Evolutionary conservation across 2,113 vertebrate species (phyloP), one percentile per base, ranked within the genome.

Genomic region (Atherinomorus stipes): DNA sequence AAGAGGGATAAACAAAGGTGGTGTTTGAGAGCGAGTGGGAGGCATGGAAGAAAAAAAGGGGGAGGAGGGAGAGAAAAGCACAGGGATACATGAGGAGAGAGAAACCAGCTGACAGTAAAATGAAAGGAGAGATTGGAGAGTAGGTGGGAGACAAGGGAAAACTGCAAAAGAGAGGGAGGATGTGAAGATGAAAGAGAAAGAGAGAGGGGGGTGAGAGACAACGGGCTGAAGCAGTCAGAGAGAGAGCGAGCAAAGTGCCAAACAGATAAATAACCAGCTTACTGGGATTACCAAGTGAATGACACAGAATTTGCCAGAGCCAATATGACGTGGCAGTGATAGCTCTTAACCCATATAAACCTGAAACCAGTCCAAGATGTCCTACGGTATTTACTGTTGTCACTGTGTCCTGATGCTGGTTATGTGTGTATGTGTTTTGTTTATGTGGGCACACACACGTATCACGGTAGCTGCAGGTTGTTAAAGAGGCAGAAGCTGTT

Each of bases 191-290:
- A 87, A 90, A 87, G 81, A 51, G 58, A 3, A 49, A 23, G 40
- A 38, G 58, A 60, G 59, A 31, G 71, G 73, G 64, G 66, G 78
- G 67, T 60, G 80, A 57, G 62, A 81, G 66, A 75, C 58, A 37
- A 71, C 0, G 18, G 63, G 83, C 76, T 65, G 72, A 85, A 69
- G 78, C 50, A 73, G 81, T 76, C 45, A n/a, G 81, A 64, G 83
- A 80, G 80, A 78, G 78, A 63, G 80, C 22, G 79, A 85, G 89
- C 64, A 77, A 79, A 83, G 81, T 84, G 85, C 86, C 87, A 88
- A 92, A 91, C 84, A 89, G 87, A 89, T 91, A 86, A 93, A 94
- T 89, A 93, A 91, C 88, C 88, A 83, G 77, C 89, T 93, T 93
- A 92, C 77, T 81, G 87, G 90, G 92, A 93, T 93, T 93, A 91